phyloP scores from a whole-genome alignment of 2,888 invertebrate species.

The Papilio elwesi region DNA sequence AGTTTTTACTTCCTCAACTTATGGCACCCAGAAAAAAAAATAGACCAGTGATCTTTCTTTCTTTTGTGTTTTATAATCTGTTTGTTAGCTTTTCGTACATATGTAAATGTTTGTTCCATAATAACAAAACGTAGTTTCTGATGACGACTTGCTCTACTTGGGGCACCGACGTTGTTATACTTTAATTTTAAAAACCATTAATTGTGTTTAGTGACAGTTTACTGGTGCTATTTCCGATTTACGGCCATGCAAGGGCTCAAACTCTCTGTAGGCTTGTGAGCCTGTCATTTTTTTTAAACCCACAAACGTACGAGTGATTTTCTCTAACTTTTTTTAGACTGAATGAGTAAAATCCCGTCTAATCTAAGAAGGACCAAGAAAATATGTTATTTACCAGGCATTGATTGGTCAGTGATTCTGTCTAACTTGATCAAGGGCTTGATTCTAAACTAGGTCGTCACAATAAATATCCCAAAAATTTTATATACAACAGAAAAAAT shows the following conservation, averaged over 20 bases:
- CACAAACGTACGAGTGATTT: not conserved
- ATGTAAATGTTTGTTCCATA: not conserved
- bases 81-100: not conserved
- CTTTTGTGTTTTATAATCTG: too few species aligned
- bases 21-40: too few species aligned
- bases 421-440: not conserved
- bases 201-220: not conserved
- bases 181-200: not conserved
- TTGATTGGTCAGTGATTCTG: not conserved
- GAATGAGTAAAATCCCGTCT: too few species aligned
- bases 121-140: not conserved
- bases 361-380: not conserved
- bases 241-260: not conserved
- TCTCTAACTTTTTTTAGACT: not conserved
- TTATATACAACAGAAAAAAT: not conserved
- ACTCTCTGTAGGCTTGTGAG: not conserved
- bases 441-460: not conserved
- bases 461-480: not conserved
- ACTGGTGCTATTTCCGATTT: not conserved
- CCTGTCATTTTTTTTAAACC: not conserved
- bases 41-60: too few species aligned
- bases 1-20: too few species aligned
- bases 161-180: not conserved
- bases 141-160: not conserved
- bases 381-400: not conserved